These are phyloP conservation scores for Helicolenus hilgendorfi DNA, from an alignment of 2,797 vertebrate genomes.

Conservation along the genomic window DNA sequence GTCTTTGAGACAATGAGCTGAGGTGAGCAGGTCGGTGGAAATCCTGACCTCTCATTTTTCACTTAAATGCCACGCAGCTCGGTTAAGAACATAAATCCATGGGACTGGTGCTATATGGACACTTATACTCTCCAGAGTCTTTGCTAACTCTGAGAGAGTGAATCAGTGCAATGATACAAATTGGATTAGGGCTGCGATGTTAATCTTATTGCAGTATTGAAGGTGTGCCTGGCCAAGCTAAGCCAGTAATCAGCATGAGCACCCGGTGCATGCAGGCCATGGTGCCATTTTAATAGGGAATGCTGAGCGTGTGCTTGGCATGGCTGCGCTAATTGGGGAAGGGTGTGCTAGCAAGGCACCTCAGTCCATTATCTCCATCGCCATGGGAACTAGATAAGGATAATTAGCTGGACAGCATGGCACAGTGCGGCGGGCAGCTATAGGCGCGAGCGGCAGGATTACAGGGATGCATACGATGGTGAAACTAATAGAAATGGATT, in stretches of 20 bases:
- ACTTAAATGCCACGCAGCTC: slow-evolving; percentile 37
- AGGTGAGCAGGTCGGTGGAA: background rate
- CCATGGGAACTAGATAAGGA: slow-evolving; percentile 79
- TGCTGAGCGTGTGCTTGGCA: slow-evolving; percentile 47
- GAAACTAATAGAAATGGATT: slow-evolving; percentile 66
- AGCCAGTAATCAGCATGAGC: slow-evolving; percentile 68
- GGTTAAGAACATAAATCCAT: slow-evolving; percentile 7
- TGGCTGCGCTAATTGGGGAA: slow-evolving; percentile 76
- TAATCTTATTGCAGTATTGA: slow-evolving; percentile 49
- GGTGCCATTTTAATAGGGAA: slow-evolving; percentile 66
- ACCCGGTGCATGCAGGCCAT: slow-evolving; percentile 18
- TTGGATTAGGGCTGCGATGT: slow-evolving; percentile 31
- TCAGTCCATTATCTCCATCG: slow-evolving; percentile 80
- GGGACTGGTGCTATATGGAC: background rate
- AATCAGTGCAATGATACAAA: slow-evolving; percentile 41
- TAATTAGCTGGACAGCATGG: slow-evolving; percentile 83
- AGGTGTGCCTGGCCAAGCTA: slow-evolving; percentile 41
- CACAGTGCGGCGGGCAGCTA: slow-evolving; percentile 45
- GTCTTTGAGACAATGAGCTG: slow-evolving; percentile 1
- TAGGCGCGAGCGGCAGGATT: slow-evolving; percentile 42
- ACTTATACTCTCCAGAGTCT: background rate
- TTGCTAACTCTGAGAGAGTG: slow-evolving; percentile 1
- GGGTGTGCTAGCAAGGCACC: slow-evolving; percentile 66
- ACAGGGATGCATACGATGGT: slow-evolving; percentile 44
- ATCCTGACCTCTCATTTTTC: slow-evolving; percentile 32